A percentile compares a stretch with the other conserved stretches of the same genome.
Evolutionary conservation across 1,140 invertebrate genomes (phyloP).

Genomic region (Drosophila nigromelanica): DNA sequence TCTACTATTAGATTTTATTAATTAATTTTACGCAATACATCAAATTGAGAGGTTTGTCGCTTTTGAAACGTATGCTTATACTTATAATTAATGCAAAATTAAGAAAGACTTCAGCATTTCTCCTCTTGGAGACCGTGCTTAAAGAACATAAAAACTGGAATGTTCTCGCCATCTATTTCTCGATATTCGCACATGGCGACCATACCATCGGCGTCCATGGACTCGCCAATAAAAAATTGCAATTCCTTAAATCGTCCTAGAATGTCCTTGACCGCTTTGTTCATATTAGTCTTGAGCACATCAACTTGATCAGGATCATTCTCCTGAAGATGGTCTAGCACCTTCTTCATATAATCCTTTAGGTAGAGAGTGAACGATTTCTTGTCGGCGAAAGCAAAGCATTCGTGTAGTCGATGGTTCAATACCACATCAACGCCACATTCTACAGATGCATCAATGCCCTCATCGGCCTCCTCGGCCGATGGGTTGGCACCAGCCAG

Average conservation of each 20-base stretch:
- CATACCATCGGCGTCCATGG: slow-evolving; percentile 96
- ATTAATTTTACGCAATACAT: too few relatives aligned
- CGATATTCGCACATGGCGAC: slow-evolving; percentile 96
- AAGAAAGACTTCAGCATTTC: slow-evolving; percentile 86
- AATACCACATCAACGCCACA: slow-evolving; percentile 96
- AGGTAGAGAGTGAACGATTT: slow-evolving; percentile 96
- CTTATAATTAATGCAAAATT: too few relatives aligned
- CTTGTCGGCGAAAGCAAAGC: slow-evolving; percentile 93
- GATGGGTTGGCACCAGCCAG: slow-evolving; percentile 96
- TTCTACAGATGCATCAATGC: slow-evolving; percentile 89
- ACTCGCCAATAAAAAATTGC: slow-evolving; percentile 97
- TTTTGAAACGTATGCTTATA: too few relatives aligned
- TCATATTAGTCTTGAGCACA: slow-evolving; percentile 96
- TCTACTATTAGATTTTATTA: too few relatives aligned
- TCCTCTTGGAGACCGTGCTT: slow-evolving; percentile 97
- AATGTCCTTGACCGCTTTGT: slow-evolving; percentile 97
- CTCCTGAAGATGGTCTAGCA: slow-evolving; percentile 92
- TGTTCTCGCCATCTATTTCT: slow-evolving; percentile 91
- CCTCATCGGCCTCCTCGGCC: slow-evolving; percentile 95
- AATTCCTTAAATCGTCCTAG: slow-evolving; percentile 95
- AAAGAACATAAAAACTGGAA: slow-evolving; percentile 96
- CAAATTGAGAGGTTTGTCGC: too few relatives aligned
- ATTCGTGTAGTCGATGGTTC: slow-evolving; percentile 95
- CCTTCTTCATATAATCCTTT: slow-evolving; percentile 98
- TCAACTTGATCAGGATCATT: slow-evolving; percentile 92